A percentile compares a stretch with the other conserved stretches of the same genome.
Evolutionary conservation across 2,797 vertebrate species (phyloP).

Genomic region (Melanogrammus aeglefinus): DNA sequence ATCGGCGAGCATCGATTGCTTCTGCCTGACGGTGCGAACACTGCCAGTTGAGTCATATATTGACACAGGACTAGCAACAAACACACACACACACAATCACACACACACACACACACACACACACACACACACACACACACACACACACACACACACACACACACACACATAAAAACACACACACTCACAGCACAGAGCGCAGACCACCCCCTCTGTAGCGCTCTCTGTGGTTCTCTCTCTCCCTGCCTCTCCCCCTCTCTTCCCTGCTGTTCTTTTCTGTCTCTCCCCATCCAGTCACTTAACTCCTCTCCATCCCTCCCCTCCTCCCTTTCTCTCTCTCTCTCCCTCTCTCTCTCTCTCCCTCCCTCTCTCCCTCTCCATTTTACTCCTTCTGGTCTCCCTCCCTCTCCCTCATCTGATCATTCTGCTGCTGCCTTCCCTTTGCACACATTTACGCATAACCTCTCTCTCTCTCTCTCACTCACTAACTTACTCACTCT

Average conservation of each 20-base stretch:
- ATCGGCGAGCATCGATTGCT: conserved; percentile 82
- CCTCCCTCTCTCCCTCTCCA: conserved; percentile 37
- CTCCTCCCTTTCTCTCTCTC: conserved; percentile 20
- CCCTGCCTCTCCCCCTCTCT: conserved; percentile 7
- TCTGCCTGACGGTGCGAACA: conserved; percentile 82
- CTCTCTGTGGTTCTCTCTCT: not conserved
- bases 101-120: conserved; percentile 52
- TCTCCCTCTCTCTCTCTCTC: conserved; percentile 26
- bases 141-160: conserved; percentile 61
- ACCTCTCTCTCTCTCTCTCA: not conserved
- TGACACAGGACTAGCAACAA: conserved; percentile 80
- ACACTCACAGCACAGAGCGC: conserved; percentile 19
- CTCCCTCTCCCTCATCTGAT: conserved; percentile 15
- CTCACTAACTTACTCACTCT: too few relatives aligned
- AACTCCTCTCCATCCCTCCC: conserved; percentile 4
- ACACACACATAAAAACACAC: conserved; percentile 43
- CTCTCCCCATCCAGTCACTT: conserved; percentile 13
- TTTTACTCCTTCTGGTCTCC: conserved; percentile 32
- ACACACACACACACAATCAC: conserved; percentile 60
- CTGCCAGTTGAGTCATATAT: conserved; percentile 83
- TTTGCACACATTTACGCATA: conserved; percentile 21
- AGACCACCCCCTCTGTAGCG: conserved; percentile 40
- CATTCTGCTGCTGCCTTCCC: conserved; percentile 19
- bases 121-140: conserved; percentile 6
- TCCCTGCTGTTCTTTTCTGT: not conserved